phyloP scores from a whole-genome alignment of 2,888 invertebrate species.

The Orgyia antiqua region DNA sequence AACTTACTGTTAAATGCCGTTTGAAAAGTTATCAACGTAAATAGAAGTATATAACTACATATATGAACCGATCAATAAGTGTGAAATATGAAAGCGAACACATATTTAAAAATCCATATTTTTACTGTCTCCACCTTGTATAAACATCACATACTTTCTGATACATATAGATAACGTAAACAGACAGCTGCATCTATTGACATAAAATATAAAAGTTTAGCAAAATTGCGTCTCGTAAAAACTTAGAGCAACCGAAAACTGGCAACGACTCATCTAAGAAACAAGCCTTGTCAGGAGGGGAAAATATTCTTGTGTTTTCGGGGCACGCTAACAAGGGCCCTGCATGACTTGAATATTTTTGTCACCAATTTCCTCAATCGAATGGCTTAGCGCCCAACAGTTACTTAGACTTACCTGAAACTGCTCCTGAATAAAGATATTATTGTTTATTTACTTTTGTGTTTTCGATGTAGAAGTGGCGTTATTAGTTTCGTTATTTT shows the following conservation, averaged over 20 bases:
- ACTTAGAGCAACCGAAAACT: constrained; percentile 35
- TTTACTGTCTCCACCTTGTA: too few species aligned
- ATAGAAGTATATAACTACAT: too few species aligned
- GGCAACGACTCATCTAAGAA: constrained; percentile 42
- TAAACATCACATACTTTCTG: too few species aligned
- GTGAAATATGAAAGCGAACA: too few species aligned
- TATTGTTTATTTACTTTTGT: too few species aligned
- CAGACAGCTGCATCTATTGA: constrained; percentile 50
- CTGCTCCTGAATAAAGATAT: too few species aligned
- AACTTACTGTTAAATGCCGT: too few species aligned
- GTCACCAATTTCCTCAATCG: constrained; percentile 66
- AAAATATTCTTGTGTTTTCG: constrained; percentile 59
- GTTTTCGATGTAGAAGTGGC: too few species aligned
- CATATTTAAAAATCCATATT: too few species aligned
- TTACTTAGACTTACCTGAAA: constrained; percentile 62
- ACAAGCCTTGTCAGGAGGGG: constrained; percentile 54
- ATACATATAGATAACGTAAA: constrained; percentile 33
- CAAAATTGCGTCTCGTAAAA: constrained; percentile 50
- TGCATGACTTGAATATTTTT: constrained; percentile 75
- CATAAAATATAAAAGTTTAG: constrained; percentile 55
- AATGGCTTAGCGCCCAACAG: constrained; percentile 65
- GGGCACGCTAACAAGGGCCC: constrained; percentile 64
- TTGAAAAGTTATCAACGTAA: too few species aligned
- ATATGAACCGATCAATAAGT: too few species aligned
- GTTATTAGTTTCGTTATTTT: too few species aligned